A percentile compares a stretch with the other conserved stretches of the same genome.
Evolutionary conservation across 1,140 invertebrate species (phyloP).

Genomic region (Metopolophium dirhodum): DNA sequence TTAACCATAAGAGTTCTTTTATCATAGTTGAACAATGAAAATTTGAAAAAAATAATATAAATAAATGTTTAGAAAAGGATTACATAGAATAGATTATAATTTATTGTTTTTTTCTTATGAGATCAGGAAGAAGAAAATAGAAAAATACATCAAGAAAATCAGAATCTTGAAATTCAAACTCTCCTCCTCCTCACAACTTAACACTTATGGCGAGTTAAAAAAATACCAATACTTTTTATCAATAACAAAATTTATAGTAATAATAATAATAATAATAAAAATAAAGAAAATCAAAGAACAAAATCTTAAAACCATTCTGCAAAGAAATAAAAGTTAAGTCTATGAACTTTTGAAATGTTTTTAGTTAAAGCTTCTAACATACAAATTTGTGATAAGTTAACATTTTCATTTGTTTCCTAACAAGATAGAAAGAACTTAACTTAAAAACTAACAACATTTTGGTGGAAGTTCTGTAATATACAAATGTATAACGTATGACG

Average conservation of each 20-base stretch:
- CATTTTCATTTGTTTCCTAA: neutral
- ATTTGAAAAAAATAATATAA: neutral
- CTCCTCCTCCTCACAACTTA: constrained; percentile 22
- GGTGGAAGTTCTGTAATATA: neutral
- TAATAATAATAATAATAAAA: constrained; percentile 31
- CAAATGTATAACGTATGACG: neutral
- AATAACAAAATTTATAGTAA: constrained; percentile 40
- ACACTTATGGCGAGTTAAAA: constrained; percentile 30
- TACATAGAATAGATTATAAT: constrained; percentile 21
- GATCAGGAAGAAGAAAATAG: constrained; percentile 52
- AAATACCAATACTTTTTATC: neutral
- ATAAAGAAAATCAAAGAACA: constrained; percentile 37
- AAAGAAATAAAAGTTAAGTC: neutral
- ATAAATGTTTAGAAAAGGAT: constrained; percentile 1
- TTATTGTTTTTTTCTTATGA: neutral
- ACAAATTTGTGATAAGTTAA: neutral
- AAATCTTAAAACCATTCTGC: neutral
- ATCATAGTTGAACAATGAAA: constrained; percentile 26
- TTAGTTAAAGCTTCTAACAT: neutral
- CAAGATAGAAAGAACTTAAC: neutral
- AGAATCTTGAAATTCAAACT: neutral
- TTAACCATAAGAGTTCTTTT: neutral
- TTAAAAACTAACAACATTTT: neutral
- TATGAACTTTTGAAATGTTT: neutral
- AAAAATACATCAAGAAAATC: constrained; percentile 6